Base-by-base conservation (phyloP, 1,140 invertebrate species). In the Riptortus pedestris region DNA sequence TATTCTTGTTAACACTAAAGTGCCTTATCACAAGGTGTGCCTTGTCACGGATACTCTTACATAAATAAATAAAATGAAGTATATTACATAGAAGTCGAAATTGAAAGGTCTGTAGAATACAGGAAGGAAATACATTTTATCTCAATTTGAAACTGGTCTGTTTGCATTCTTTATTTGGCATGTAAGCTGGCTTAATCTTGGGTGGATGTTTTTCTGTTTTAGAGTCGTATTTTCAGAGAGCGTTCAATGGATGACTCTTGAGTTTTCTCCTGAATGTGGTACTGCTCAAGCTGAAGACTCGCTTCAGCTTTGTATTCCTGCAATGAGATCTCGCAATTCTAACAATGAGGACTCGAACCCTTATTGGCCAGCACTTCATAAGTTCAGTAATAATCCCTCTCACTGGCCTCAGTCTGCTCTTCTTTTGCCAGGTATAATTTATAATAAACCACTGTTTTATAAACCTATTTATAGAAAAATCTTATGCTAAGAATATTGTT, bases 251-350 rank as follows among this genome's bases (percentile, higher is more conserved):
- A 80, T 98, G 70, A 86, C 87, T 0, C 73, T 98, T 7, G 93
- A 98, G 77, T 96, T 98, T 77, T 93, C 96, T 71, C 82, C 90
- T 0, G 83, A 88, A 60, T 95, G 93, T 77, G 84, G 91, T 43
- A 98, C 94, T 0, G 89, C 90, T 0, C 95, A 98, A 74, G 83
- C 87, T 0, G 95, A 98, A 76, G 95, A 98, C 78, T 87, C 85
- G 11, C 78, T 98, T 0, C 88, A 93, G 68, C 77, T 97, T 14
- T 96, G 85, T 69, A 86, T 91, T 72, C 88, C 88, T n/a, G 71
- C 68, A 3, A 22, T 29, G 26, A 28, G 20, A 20, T 55, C 45
- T 9, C 28, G 27, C n/a, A 60, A 48, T 26, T 2, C 38, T 55
- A 38, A 43, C 48, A n/a, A 64, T 33, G 64, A 67, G 26, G 68